Evolutionary conservation across 2,113 vertebrate genomes (phyloP), one percentile per base, ranked within the genome.

Genomic region (Ancistrus triradiatus): DNA sequence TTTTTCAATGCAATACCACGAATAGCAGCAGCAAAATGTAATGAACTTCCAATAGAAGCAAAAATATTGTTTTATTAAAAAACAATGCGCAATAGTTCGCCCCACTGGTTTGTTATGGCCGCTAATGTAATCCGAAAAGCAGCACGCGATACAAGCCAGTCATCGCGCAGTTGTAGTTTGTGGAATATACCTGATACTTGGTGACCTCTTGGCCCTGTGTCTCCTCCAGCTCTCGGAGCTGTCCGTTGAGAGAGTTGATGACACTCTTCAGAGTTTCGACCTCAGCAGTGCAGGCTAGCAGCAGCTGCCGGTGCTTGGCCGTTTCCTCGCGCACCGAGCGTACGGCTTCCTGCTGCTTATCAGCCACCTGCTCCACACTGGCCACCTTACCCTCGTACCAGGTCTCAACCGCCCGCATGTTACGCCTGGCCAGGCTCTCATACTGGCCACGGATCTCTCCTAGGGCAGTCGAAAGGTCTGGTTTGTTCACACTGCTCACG

Each of bases 261-360:
- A 87, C 83, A n/a, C 83, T 89, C 11, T 82, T 75, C 25, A 93
- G 79, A 19, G 84, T 81, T 33, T 92, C 90, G 2, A 92, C 85
- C 83, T 91, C 91, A 0, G 87, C 82, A 1, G 89, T 88, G 42
- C 88, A 85, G 22, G 88, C 78, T 64, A 88, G 88, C 5, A 92
- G 87, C 70, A 88, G 77, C 21, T 85, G 72, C 46, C 91, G 86
- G 80, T 92, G 92, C 69, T 91, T 89, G 42, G 83, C 77, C 2
- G 90, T 90, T 84, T 94, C 91, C 63, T 90, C 89, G 3, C 91
- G 87, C 70, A 91, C 85, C 73, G 85, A 82, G 18, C 88, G 85
- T 59, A 85, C 89, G 0, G 86, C 87, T 76, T 90, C 87, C 63
- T 86, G 86, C 83, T 90, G 89, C 59, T 82, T 82, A 70, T 74